A percentile compares a stretch with the other conserved stretches of the same genome.
phyloP scores from a whole-genome alignment of 1,140 invertebrate genomes.

The Dendrolimus kikuchii region DNA sequence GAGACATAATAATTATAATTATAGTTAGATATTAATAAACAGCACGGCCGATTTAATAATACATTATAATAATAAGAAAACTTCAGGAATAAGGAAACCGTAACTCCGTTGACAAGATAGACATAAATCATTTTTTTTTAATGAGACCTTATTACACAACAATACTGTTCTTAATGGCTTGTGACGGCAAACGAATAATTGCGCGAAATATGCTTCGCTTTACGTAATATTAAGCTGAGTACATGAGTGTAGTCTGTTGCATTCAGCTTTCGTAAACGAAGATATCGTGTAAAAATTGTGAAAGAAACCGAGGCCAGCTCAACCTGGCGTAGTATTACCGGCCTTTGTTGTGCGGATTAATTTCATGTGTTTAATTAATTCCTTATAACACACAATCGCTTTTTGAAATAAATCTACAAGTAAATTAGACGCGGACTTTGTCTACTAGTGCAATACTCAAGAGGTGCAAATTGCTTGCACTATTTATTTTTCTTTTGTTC shows the following conservation, averaged over 20 bases:
- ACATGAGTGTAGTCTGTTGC: slow-evolving; percentile 30
- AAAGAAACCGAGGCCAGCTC: slow-evolving; percentile 34
- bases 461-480: not conserved
- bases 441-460: not conserved
- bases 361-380: slow-evolving; percentile 30
- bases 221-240: slow-evolving; percentile 18
- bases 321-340: slow-evolving; percentile 14
- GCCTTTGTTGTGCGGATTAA: slow-evolving; percentile 31
- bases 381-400: slow-evolving; percentile 17
- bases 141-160: slow-evolving; percentile 3
- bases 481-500: no score
- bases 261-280: slow-evolving; percentile 47
- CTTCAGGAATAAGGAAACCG: no score
- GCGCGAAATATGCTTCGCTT: slow-evolving; percentile 22
- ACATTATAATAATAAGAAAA: no score
- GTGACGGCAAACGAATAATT: slow-evolving; percentile 19
- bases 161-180: slow-evolving; percentile 8
- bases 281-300: slow-evolving; percentile 51
- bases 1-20: no score
- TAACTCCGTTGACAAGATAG: no score
- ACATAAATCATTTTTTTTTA: slow-evolving; percentile 3
- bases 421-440: not conserved
- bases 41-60: no score
- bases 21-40: no score
- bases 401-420: slow-evolving; percentile 5